A percentile compares a stretch with the other conserved stretches of the same genome.
Evolutionary conservation across 2,113 vertebrate genomes (phyloP).

Genomic region (Steatornis caripensis): DNA sequence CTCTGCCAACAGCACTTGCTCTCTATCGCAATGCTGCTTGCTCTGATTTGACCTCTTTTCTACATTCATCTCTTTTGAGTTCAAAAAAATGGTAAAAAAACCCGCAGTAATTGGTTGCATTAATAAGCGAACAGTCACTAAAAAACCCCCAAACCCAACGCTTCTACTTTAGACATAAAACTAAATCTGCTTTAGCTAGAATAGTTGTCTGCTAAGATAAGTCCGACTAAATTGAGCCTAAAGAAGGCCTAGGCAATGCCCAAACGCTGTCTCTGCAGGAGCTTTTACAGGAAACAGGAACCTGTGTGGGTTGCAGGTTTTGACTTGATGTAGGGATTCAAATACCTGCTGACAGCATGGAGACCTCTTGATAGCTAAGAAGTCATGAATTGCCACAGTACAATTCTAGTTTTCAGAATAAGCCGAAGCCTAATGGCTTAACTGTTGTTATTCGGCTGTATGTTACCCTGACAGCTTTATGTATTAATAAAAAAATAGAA

Average conservation of each 20-base stretch:
- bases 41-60: neutral
- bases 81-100: neutral
- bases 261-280: neutral
- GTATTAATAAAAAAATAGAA: neutral
- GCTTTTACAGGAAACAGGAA: neutral
- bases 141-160: accelerated
- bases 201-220: neutral
- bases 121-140: neutral
- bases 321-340: neutral
- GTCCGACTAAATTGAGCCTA: neutral
- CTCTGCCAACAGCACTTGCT: neutral
- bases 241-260: neutral
- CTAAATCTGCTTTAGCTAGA: neutral
- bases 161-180: neutral
- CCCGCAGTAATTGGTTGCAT: neutral
- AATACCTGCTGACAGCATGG: neutral
- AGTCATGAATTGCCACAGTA: neutral
- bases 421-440: neutral
- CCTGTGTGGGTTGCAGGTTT: neutral
- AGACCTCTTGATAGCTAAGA: neutral
- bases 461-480: conserved; percentile 1
- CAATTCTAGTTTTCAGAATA: neutral
- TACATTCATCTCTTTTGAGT: neutral
- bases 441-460: neutral
- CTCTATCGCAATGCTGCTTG: neutral